Percentiles rank a stretch among this genome's conserved stretches.
Evolutionary conservation across 2,888 invertebrate genomes (phyloP).

Genomic region (Philaethria dido): DNA sequence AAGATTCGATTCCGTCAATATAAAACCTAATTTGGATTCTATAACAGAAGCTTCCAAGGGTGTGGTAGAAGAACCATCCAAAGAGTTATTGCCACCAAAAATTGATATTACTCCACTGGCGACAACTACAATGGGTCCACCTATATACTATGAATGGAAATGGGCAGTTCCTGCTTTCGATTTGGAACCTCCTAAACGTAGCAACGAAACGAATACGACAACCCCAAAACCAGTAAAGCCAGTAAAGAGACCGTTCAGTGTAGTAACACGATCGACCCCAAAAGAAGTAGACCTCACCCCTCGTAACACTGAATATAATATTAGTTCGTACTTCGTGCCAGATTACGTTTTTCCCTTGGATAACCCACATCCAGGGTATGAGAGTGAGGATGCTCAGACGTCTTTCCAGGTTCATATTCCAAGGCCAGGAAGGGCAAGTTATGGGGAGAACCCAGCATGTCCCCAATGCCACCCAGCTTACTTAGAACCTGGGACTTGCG

Average conservation of each 20-base stretch:
- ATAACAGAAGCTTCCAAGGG: slow-evolving; percentile 37
- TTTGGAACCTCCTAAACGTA: slow-evolving; percentile 79
- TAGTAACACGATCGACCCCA: slow-evolving; percentile 63
- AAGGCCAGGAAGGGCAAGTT: slow-evolving; percentile 69
- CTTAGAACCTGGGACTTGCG: slow-evolving; percentile 85
- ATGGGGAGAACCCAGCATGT: slow-evolving; percentile 85
- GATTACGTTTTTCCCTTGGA: slow-evolving; percentile 85
- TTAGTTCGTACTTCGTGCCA: slow-evolving; percentile 85
- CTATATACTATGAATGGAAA: slow-evolving; percentile 86
- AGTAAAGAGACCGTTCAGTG: slow-evolving; percentile 66
- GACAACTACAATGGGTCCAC: slow-evolving; percentile 84
- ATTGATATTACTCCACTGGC: slow-evolving; percentile 64
- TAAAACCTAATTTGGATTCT: slow-evolving; percentile 54
- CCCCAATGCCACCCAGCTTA: slow-evolving; percentile 87
- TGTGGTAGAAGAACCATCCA: slow-evolving; percentile 56
- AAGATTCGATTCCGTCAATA: slow-evolving; percentile 63
- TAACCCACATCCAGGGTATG: slow-evolving; percentile 84
- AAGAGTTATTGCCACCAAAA: slow-evolving; percentile 82
- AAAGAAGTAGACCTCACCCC: slow-evolving; percentile 55
- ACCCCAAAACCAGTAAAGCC: slow-evolving; percentile 53
- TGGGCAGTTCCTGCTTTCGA: slow-evolving; percentile 86
- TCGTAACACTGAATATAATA: slow-evolving; percentile 80
- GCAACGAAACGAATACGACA: slow-evolving; percentile 63
- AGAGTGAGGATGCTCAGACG: slow-evolving; percentile 80
- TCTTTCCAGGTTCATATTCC: slow-evolving; percentile 85